Conservation (phyloP, 2,888 invertebrate species). For the Campoplex capitator region DNA sequence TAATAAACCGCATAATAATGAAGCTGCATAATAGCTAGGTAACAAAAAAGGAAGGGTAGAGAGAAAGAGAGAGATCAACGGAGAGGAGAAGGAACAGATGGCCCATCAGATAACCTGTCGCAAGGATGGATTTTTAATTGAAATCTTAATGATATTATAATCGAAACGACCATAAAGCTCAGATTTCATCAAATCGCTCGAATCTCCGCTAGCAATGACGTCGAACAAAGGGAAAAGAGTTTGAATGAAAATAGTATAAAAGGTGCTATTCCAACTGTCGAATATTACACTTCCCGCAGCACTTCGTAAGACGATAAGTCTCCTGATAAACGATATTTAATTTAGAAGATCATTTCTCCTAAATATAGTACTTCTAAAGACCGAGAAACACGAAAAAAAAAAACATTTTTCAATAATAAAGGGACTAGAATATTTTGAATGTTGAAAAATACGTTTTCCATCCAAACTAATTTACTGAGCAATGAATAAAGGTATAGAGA, state of each 20-base stretch:
- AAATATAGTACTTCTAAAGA: too few relatives aligned
- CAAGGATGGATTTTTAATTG: constrained; percentile 6
- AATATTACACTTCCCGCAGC: neutral
- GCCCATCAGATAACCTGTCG: neutral
- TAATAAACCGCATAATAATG: neutral
- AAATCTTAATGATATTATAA: constrained; percentile 6
- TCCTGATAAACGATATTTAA: neutral
- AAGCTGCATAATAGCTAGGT: neutral
- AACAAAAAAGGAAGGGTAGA: neutral
- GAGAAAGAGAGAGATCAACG: neutral
- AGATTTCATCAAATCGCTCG: neutral
- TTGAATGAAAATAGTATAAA: neutral
- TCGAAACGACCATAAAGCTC: neutral
- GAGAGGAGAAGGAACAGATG: neutral
- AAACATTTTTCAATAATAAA: too few relatives aligned
- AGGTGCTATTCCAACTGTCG: neutral
- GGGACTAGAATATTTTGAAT: too few relatives aligned
- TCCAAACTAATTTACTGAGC: too few relatives aligned
- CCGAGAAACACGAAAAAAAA: too few relatives aligned
- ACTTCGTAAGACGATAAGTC: neutral
- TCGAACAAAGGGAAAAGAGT: neutral
- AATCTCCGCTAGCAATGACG: neutral
- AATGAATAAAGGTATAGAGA: too few relatives aligned
- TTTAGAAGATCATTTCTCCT: too few relatives aligned
- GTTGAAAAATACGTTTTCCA: too few relatives aligned